Conservation (phyloP, 2,888 invertebrate species). For the Tetramorium bicarinatum region DNA sequence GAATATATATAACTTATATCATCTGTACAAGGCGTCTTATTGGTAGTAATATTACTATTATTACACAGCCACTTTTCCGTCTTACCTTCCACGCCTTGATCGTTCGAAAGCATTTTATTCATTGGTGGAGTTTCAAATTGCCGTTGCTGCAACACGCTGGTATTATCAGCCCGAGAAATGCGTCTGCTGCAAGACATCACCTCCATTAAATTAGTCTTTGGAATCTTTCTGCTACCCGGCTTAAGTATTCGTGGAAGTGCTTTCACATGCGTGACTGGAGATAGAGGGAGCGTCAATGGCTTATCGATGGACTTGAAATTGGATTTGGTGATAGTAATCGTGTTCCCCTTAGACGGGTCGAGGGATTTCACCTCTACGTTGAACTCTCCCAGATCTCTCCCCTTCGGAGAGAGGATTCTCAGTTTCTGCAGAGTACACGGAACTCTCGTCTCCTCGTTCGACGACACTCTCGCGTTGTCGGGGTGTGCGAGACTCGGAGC, state of each 20-base stretch:
- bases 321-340: slow-evolving; percentile 63
- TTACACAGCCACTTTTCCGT: background rate
- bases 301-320: background rate
- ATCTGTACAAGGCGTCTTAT: background rate
- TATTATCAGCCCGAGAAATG: background rate
- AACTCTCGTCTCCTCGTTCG: background rate
- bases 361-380: slow-evolving; percentile 71
- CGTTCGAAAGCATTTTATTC: background rate
- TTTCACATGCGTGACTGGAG: background rate
- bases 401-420: slow-evolving; percentile 78
- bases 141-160: background rate
- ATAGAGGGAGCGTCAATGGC: background rate
- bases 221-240: background rate
- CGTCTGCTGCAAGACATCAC: background rate
- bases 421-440: slow-evolving; percentile 71
- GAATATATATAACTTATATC: background rate
- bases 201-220: background rate
- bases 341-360: slow-evolving; percentile 63
- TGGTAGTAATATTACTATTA: background rate
- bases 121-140: background rate
- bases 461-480: no score
- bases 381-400: slow-evolving; percentile 81
- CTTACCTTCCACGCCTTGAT: background rate
- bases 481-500: background rate
- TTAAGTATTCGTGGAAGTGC: background rate